Percentiles rank a stretch among this genome's conserved stretches.
These are phyloP conservation scores for Cryptotermes secundus DNA, from an alignment of 1,140 invertebrate genomes.

Conservation along the genomic window DNA sequence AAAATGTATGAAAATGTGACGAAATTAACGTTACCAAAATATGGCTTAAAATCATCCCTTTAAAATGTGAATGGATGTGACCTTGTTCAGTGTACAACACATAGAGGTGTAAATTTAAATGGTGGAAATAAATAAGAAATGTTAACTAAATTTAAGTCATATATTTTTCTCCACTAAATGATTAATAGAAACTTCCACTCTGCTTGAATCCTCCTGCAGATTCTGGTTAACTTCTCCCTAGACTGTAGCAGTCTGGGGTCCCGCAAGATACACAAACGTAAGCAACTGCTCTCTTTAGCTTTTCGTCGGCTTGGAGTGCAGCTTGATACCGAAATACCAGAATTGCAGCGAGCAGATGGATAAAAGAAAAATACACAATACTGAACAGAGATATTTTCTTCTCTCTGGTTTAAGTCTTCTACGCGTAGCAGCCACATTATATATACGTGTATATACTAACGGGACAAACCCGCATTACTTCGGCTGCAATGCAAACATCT, in stretches of 20 bases:
- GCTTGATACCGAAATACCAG: not conserved
- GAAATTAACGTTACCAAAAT: too few relatives aligned
- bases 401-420: conserved; percentile 10
- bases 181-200: not conserved
- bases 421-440: not conserved
- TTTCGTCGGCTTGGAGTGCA: not conserved
- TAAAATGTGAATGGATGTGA: too few relatives aligned
- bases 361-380: not conserved
- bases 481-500: not conserved
- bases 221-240: not conserved
- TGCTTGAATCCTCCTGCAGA: not conserved
- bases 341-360: not conserved
- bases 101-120: too few relatives aligned
- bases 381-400: not conserved
- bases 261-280: not conserved
- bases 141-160: too few relatives aligned
- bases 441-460: not conserved
- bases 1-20: too few relatives aligned
- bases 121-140: too few relatives aligned
- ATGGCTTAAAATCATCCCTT: too few relatives aligned
- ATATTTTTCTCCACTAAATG: too few relatives aligned
- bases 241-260: not conserved
- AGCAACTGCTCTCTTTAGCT: not conserved
- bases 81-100: too few relatives aligned
- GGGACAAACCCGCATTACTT: not conserved